Evolutionary conservation across 2,113 vertebrate genomes (phyloP), one percentile per base, ranked within the genome.

Genomic region (Lampris incognitus): DNA sequence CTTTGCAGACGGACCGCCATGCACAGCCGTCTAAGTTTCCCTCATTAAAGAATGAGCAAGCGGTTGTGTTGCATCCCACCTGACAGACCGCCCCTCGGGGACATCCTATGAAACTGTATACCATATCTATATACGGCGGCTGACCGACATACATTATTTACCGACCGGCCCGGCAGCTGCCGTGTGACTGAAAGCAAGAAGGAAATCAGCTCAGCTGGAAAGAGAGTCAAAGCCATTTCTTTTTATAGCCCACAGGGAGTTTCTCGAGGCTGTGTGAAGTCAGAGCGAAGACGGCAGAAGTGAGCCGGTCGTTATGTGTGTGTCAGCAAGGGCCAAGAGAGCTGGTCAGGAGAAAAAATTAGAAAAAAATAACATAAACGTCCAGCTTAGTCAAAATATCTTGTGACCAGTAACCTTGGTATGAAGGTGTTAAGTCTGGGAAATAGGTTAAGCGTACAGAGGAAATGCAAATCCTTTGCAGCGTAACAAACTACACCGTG

Each of bases 101-200:
- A 67, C 48, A 8, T 72, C 38, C 79, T 68, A 60, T 82, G 91
- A 88, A 74, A 93, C 83, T 10, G 44, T 87, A 92, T 84, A 75
- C 82, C 75, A 84, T 54, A 82, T 74, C 70, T n/a, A 37, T 52
- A 76, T 66, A 72, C 40, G 46, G 55, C 7, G 9, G 57, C 39
- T 67, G 81, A 82, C 87, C 79, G 84, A 90, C 83, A 85, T 90
- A 91, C 89, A 61, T 78, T n/a, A 74, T 39, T 36, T 76, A 80
- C 83, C 66, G 66, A 83, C 82, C 67, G 9, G 55, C 54, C 59
- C 72, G 37, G 74, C 86, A 74, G 76, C 64, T 36, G 52, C 71
- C 78, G 75, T 69, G 86, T 88, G 88, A 82, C 76, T 24, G 0
- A 24, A 9, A 74, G 42, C 72, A 48, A 56, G 57, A 61, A 85